Base-by-base conservation (phyloP, 2,113 vertebrate genomes). In the Notarius lentiginosus region DNA sequence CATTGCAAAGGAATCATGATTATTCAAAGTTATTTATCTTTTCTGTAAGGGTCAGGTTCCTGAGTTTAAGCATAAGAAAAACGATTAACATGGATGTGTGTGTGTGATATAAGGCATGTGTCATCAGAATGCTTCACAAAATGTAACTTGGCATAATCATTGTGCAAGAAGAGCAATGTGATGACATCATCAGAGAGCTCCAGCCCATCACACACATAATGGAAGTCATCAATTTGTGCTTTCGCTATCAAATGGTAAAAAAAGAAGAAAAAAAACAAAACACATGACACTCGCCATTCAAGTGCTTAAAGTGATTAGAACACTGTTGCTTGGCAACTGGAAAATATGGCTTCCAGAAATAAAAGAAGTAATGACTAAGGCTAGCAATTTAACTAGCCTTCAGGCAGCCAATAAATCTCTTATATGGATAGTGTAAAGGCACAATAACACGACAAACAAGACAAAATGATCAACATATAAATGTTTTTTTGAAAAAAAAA, bases 331-430 rank as follows among this genome's bases (percentile, higher is more conserved):
- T 81, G 56, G 79, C 79, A 61, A 81, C 55, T 8, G 41, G 56
- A 61, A 81, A 81, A 81, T 61, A 81, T 81, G 56, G 56, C 79
- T 81, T 81, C n/a, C 79, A 61, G 79, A 81, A 30, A 61, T 81
- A 81, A 81, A 81, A 81, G 79, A 61, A 81, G 56, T 61, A 81
- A 81, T 81, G 79, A 60, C 56, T 20, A 27, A 61, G 79, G 79
- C 79, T 81, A 80, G 41, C 79, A 81, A 81, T 81, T 81, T 81
- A 81, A 60, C 79, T 81, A 60, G 79, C 27, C 79, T 60, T 80
- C 79, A 80, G 79, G 79, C 79, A 60, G 79, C 27, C 79, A 81
- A 81, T 81, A 81, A 60, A 81, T 61, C 79, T 60, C 79, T 61
- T 81, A 12, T 81, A 81, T 81, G 79, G 79, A 47, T 22, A 24